Evolutionary conservation across 1,140 invertebrate species (phyloP).

Genomic region (Euglossa dilemma): DNA sequence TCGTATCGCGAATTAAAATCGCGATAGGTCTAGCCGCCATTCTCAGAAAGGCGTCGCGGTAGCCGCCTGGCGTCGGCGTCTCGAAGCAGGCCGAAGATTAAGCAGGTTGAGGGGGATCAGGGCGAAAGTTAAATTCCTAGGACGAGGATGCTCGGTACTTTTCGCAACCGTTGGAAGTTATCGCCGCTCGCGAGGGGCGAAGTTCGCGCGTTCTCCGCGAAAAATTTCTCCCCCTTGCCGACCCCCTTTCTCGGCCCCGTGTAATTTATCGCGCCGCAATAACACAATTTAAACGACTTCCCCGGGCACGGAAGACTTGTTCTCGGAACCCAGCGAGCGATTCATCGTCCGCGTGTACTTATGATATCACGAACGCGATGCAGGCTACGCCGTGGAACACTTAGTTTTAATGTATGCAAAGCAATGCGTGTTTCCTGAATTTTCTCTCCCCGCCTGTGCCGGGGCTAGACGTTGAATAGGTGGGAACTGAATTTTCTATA

Average conservation of each 20-base stretch:
- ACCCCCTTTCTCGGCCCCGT: background rate
- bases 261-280: slow-evolving; percentile 50
- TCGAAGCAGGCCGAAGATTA: slow-evolving; percentile 37
- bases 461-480: slow-evolving; percentile 32
- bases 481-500: slow-evolving; percentile 51
- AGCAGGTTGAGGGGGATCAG: slow-evolving; percentile 30
- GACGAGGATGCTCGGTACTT: background rate
- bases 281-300: slow-evolving; percentile 51
- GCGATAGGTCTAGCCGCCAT: background rate
- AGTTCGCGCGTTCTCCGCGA: slow-evolving; percentile 13
- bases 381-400: background rate
- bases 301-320: slow-evolving; percentile 42
- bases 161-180: slow-evolving; percentile 32
- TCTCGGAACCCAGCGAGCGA: slow-evolving; percentile 40
- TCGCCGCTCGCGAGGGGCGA: background rate
- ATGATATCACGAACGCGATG: slow-evolving; percentile 37
- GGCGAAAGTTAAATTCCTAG: slow-evolving; percentile 37
- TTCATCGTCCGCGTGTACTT: slow-evolving; percentile 47
- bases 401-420: slow-evolving; percentile 57
- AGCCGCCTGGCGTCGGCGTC: background rate
- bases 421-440: slow-evolving; percentile 51
- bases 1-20: background rate
- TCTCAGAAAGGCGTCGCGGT: background rate
- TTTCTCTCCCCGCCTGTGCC: slow-evolving; percentile 24
- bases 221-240: slow-evolving; percentile 20